Conservation (phyloP, 1,140 invertebrate genomes). For the Drosophila sucinea region DNA sequence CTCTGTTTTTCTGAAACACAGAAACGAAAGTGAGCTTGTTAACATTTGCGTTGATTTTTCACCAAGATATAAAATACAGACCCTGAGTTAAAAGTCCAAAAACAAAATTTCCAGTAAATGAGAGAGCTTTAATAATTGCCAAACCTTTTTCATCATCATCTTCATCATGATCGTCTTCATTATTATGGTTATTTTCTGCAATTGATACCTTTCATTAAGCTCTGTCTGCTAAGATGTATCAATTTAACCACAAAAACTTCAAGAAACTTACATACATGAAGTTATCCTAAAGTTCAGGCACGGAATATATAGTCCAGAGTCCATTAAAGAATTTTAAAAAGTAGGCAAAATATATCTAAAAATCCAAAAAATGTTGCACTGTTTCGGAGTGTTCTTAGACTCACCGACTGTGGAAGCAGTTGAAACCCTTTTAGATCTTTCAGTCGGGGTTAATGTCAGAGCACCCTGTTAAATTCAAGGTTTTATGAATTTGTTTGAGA, state of each 20-base stretch:
- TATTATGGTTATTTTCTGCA: slow-evolving; percentile 12
- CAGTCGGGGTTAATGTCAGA: no score
- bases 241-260: slow-evolving; percentile 15
- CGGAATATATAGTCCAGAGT: neutral
- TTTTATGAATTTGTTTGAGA: neutral
- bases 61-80: slow-evolving; percentile 5
- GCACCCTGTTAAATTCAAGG: no score
- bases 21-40: slow-evolving; percentile 58
- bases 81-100: slow-evolving; percentile 11
- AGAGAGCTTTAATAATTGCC: slow-evolving; percentile 11
- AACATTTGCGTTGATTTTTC: slow-evolving; percentile 38
- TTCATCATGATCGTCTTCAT: neutral
- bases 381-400: no score
- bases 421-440: no score
- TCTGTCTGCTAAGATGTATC: slow-evolving; percentile 2
- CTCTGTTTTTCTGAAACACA: slow-evolving; percentile 28
- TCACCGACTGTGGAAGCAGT: no score
- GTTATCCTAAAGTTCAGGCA: neutral
- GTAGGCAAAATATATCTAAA: no score
- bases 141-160: slow-evolving; percentile 9
- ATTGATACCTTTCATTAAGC: slow-evolving; percentile 13
- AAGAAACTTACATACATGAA: neutral
- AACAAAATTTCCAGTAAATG: slow-evolving; percentile 24
- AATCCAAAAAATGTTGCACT: no score
- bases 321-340: no score